A percentile compares a stretch with the other conserved stretches of the same genome.
phyloP scores from a whole-genome alignment of 2,888 invertebrate species.

The Alviniconcha strummeri region DNA sequence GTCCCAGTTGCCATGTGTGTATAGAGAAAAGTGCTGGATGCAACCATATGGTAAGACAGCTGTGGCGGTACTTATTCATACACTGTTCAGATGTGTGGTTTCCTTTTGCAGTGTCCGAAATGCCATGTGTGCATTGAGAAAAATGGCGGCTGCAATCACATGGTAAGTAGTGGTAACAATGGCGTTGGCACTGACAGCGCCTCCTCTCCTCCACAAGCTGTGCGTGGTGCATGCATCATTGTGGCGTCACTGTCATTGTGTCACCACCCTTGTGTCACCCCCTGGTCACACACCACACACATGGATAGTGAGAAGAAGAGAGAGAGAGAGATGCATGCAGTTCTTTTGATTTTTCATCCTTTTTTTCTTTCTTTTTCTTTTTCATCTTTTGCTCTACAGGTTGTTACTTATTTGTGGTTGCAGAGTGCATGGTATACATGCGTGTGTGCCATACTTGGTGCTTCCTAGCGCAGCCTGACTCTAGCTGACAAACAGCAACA shows the following conservation, averaged over 20 bases:
- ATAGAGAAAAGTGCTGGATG: conserved; percentile 99
- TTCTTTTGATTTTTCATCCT: background rate
- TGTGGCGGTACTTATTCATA: background rate
- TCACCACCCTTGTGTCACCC: background rate
- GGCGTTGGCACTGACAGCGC: too few species aligned
- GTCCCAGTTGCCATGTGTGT: conserved; percentile 99
- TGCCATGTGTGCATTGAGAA: conserved; percentile 99
- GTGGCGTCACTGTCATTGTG: conserved; percentile 10
- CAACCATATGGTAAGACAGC: conserved; percentile 89
- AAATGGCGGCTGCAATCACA: conserved; percentile 99
- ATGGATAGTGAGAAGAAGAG: background rate
- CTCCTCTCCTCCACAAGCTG: too few species aligned
- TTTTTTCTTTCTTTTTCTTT: too few species aligned
- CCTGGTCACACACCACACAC: background rate
- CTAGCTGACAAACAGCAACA: too few species aligned
- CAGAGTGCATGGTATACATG: too few species aligned
- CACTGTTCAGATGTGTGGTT: conserved; percentile 6
- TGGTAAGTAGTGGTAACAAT: conserved; percentile 76
- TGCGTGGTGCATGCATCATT: conserved; percentile 1
- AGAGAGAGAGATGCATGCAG: background rate
- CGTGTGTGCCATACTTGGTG: too few species aligned
- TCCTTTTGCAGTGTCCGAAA: conserved; percentile 86
- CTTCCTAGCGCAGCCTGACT: too few species aligned
- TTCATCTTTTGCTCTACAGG: too few species aligned
- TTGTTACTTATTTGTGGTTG: too few species aligned